Evolutionary conservation across 2,888 invertebrate species (phyloP).

Genomic region (Dorcus parallelipipedus): DNA sequence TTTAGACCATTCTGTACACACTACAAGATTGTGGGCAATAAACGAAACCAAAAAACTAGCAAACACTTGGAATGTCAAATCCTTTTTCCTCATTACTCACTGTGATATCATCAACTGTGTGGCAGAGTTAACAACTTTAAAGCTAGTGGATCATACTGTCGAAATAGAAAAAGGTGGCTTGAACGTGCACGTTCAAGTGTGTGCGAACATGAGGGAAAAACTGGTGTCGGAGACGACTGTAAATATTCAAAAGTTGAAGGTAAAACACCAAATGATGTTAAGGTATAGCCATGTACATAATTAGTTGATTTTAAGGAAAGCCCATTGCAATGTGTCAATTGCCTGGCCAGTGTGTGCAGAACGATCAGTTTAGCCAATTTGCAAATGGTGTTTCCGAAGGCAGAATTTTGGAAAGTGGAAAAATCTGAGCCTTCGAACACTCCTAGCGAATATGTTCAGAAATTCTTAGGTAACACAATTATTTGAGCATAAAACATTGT

Average conservation of each 20-base stretch:
- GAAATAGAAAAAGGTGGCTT: conserved; percentile 54
- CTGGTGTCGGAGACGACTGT: conserved; percentile 74
- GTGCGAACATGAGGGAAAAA: conserved; percentile 76
- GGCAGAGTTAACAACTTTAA: conserved; percentile 55
- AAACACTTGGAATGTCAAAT: conserved; percentile 71
- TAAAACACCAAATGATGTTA: conserved; percentile 34
- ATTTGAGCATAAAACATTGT: not conserved
- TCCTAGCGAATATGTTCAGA: conserved; percentile 65
- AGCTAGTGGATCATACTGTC: conserved; percentile 60
- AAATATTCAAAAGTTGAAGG: conserved; percentile 73
- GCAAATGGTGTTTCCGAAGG: conserved; percentile 75
- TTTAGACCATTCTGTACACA: conserved; percentile 75
- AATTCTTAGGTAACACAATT: conserved; percentile 60
- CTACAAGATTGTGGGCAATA: conserved; percentile 73
- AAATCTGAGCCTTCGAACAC: conserved; percentile 48
- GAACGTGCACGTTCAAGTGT: conserved; percentile 76
- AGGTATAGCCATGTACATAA: not conserved
- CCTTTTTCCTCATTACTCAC: conserved; percentile 68
- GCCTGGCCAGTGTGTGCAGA: conserved; percentile 71
- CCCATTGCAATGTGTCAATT: conserved; percentile 66
- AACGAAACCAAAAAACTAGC: conserved; percentile 70
- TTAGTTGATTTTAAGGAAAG: conserved; percentile 57
- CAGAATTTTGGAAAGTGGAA: conserved; percentile 61
- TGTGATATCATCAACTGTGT: conserved; percentile 63
- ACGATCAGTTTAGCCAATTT: conserved; percentile 77